A percentile compares a stretch with the other conserved stretches of the same genome.
Evolutionary conservation across 2,888 invertebrate genomes (phyloP).

Genomic region (Eupelmus urozonus): DNA sequence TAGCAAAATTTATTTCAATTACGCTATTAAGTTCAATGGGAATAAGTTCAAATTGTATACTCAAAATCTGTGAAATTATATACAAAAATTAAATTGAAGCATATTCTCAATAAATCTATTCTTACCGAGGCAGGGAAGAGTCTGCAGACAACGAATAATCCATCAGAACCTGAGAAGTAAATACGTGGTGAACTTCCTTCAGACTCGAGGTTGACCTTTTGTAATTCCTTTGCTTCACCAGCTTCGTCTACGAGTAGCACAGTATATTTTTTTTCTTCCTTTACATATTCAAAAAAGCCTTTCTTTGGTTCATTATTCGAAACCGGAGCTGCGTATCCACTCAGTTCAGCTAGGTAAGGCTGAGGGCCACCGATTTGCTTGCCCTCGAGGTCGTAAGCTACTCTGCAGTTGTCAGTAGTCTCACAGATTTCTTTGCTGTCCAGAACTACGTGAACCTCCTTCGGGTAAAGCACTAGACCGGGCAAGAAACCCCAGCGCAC

Average conservation of each 20-base stretch:
- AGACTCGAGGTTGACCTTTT: background rate
- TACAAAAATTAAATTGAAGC: too few relatives aligned
- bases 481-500: slow-evolving; percentile 33
- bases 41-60: too few relatives aligned
- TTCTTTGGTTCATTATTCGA: slow-evolving; percentile 5
- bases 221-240: slow-evolving; percentile 24
- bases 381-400: slow-evolving; percentile 35
- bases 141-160: slow-evolving; percentile 31
- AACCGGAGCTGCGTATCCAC: slow-evolving; percentile 33
- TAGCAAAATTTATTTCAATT: too few relatives aligned
- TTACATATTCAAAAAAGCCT: slow-evolving; percentile 26
- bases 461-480: slow-evolving; percentile 1
- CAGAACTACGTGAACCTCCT: slow-evolving; percentile 22
- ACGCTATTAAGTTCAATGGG: too few relatives aligned
- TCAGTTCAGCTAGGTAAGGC: slow-evolving; percentile 13
- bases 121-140: slow-evolving; percentile 15
- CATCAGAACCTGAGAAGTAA: slow-evolving; percentile 24
- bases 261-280: background rate
- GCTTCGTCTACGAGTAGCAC: slow-evolving; percentile 26
- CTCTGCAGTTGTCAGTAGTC: slow-evolving; percentile 9
- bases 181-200: too few relatives aligned
- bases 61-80: too few relatives aligned
- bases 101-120: too few relatives aligned
- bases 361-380: slow-evolving; percentile 27
- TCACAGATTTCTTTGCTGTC: slow-evolving; percentile 32